Base-by-base conservation (phyloP, 1,140 invertebrate genomes). In the Nixonia krombeini region DNA sequence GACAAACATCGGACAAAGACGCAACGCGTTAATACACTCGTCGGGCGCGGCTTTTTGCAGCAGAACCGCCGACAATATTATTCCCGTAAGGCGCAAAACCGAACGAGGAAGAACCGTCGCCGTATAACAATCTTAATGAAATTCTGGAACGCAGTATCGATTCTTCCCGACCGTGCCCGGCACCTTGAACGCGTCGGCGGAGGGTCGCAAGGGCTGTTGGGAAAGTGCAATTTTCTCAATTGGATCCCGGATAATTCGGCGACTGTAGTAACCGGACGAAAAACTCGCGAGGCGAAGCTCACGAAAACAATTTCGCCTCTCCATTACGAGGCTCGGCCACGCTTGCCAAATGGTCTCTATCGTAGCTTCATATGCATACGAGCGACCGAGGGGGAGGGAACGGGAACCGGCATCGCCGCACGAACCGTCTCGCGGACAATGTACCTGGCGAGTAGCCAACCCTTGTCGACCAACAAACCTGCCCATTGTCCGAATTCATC, bases 271-370 rank as follows among this genome's bases (percentile, higher is more conserved):
- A n/a, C 26, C n/a, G 25, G 4, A 7, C 56, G 52, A 58, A 62
- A 64, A 51, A 23, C 15, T 47, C 45, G 37, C 8, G 18, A 21
- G 25, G 17, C 12, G 47, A 18, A 16, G 26, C 10, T 26, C 2
- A 12, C n/a, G 18, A 33, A 65, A 65, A 65, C 45, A 65, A 37
- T 65, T 46, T 56, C 13, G 23, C 33, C 28, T 47, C 16, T 46
- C 44, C 37, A 65, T 65, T 65, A 58, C 17, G 33, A 35, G 46
- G 16, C 21, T 33, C 1, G 15, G 29, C 26, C 21, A 16, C 28
- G 33, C 35, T 63, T 53, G 58, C 52, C 66, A 69, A 64, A 56
- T 59, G 49, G 49, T 59, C 49, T 62, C 45, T 57, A 50, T 63
- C 53, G 42, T 52, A 28, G 51, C 44, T 23, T 51, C 33, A 61